These are phyloP conservation scores for Cyanoderma ruficeps DNA, from an alignment of 2,113 vertebrate species.

Conservation along the genomic window DNA sequence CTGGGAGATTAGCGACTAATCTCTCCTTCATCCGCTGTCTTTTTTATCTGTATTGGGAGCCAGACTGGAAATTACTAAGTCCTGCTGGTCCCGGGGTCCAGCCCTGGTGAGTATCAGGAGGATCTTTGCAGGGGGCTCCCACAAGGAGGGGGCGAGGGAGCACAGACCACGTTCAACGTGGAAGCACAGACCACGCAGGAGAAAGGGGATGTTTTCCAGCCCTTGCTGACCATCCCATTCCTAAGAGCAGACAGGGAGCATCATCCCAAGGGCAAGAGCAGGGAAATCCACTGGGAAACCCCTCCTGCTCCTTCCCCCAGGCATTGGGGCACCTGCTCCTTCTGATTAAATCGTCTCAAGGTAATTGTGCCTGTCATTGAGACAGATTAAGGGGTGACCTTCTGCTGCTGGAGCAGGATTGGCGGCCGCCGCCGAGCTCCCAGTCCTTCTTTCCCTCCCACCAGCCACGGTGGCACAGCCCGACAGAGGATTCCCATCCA, in stretches of 20 bases:
- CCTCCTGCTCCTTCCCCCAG: background rate
- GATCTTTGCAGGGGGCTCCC: background rate
- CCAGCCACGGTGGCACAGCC: background rate
- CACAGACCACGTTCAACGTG: rapidly evolving
- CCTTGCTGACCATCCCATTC: rapidly evolving
- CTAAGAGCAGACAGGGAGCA: background rate
- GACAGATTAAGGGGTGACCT: constrained; percentile 70
- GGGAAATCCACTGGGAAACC: constrained; percentile 18
- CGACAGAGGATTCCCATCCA: background rate
- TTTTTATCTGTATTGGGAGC: background rate
- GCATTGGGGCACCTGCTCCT: background rate
- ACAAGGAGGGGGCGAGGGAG: background rate
- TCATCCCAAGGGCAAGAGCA: background rate
- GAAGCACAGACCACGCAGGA: background rate
- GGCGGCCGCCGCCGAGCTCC: background rate
- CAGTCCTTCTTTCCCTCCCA: background rate
- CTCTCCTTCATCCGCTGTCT: constrained; percentile 41
- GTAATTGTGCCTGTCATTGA: constrained; percentile 72
- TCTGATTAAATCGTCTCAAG: constrained; percentile 64
- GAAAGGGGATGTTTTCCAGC: background rate
- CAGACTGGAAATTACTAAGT: background rate
- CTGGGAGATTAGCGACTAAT: constrained; percentile 56
- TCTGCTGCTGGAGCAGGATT: constrained; percentile 50
- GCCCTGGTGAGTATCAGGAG: background rate
- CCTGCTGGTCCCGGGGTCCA: background rate